Conservation (phyloP, 2,888 invertebrate genomes). For the Ashinkailepas kermadecensis region DNA sequence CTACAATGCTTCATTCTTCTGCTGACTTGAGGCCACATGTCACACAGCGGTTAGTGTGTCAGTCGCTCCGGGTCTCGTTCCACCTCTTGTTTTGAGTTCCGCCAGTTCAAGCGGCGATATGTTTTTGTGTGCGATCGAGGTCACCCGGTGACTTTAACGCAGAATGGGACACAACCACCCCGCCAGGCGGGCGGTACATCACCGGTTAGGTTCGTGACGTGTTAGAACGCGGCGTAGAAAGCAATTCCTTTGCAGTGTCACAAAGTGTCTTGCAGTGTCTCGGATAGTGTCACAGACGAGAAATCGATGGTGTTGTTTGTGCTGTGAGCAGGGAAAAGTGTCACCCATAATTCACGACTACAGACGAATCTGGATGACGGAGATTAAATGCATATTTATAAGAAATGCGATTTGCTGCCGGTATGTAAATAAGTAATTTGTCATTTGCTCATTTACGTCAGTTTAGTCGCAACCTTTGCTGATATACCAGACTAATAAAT, state of each 20-base stretch:
- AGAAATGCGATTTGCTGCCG: too few relatives aligned
- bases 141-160: not conserved
- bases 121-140: conserved; percentile 7
- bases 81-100: not conserved
- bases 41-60: not conserved
- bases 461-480: too few relatives aligned
- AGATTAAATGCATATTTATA: too few relatives aligned
- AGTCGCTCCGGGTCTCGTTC: not conserved
- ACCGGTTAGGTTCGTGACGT: not conserved
- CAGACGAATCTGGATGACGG: not conserved
- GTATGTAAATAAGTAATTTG: too few relatives aligned
- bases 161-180: not conserved
- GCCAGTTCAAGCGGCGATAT: not conserved
- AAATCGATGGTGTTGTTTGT: not conserved
- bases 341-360: not conserved
- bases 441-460: too few relatives aligned
- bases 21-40: not conserved
- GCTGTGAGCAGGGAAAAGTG: not conserved
- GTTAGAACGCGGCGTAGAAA: not conserved
- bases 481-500: too few relatives aligned
- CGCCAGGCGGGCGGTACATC: not conserved
- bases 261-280: not conserved
- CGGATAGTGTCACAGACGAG: not conserved
- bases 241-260: not conserved
- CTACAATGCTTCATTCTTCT: not conserved